Percentiles rank a stretch among this genome's conserved stretches.
Evolutionary conservation across 1,140 invertebrate species (phyloP).

Genomic region (Charaxes varanes): DNA sequence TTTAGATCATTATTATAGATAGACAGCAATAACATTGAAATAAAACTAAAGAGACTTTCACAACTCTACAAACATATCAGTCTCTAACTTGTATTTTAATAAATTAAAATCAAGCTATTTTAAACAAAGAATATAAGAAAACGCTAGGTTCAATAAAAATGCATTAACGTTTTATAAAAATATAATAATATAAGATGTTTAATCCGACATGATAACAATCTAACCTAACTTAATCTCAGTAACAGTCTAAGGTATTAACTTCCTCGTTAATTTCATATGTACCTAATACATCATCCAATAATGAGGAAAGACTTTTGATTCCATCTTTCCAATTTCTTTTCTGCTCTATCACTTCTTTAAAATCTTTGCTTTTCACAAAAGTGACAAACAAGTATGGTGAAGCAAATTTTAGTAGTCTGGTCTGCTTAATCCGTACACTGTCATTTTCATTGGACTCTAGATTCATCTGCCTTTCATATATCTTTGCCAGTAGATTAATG

Average conservation of each 20-base stretch:
- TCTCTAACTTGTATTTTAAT: no score
- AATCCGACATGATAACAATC: conserved; percentile 1
- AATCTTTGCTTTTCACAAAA: conserved; percentile 43
- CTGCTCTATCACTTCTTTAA: conserved; percentile 48
- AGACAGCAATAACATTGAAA: no score
- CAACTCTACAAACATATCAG: no score
- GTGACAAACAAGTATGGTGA: conserved; percentile 48
- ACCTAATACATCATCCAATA: conserved; percentile 58
- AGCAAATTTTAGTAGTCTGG: conserved; percentile 39
- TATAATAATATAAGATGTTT: conserved; percentile 1
- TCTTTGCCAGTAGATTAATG: conserved; percentile 52
- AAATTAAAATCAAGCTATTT: no score
- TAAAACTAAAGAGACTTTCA: no score
- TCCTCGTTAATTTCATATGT: conserved; percentile 53
- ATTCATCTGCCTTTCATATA: conserved; percentile 53
- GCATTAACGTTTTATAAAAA: background rate
- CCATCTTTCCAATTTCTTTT: conserved; percentile 60
- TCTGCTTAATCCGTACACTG: conserved; percentile 21
- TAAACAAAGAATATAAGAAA: no score
- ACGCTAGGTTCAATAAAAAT: no score
- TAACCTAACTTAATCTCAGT: conserved; percentile 28
- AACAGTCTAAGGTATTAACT: conserved; percentile 61
- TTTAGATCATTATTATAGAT: no score
- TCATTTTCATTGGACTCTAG: conserved; percentile 25
- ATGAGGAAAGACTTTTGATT: conserved; percentile 51